Evolutionary conservation across 1,140 invertebrate species (phyloP), one percentile per base, ranked within the genome.

Genomic region (Halyomorpha halys): DNA sequence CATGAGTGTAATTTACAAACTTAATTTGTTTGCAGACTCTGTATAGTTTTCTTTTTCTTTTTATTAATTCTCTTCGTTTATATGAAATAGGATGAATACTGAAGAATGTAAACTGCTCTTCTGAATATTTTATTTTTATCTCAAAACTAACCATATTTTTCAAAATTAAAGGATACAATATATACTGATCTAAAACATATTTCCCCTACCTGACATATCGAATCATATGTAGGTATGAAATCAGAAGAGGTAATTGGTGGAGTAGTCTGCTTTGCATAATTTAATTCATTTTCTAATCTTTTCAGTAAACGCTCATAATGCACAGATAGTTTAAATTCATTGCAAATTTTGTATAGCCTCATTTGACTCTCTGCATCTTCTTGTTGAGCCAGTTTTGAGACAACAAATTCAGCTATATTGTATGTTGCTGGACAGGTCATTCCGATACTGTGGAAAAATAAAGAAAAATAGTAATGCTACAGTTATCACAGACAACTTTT

Each of bases 381-480:
- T 44, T 59, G 62, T 6, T 68, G 25, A 1, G 66, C 67, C 25
- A 87, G 73, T 61, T 83, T 80, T 27, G 79, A 75, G 2, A 89
- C 82, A 69, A 83, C 83, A 71, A 84, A 86, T 73, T 90, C 86
- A 2, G 86, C 86, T 19, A 82, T 80, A 73, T 89, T 89, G 73
- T 81, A 89, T 5, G 80, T 81, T 6, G 79, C 67, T 0, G 85
- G 84, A 70, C 85, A 86, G 13, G 73, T 69, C 44, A 80, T 76
- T 19, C 81, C 80, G 56, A 85, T 70, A 53, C 83, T 85, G 68
- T 25, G 74, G 72, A 66, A 64, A 54, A 65, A 8, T 62, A 65
- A 53, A 18, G 47, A 23, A 34, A 14, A n/a, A n/a, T n/a, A n/a
- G n/a, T n/a, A n/a, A n/a, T n/a, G n/a, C n/a, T n/a, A n/a, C n/a